phyloP scores from a whole-genome alignment of 2,113 vertebrate species.

The Pseudopipra pipra region DNA sequence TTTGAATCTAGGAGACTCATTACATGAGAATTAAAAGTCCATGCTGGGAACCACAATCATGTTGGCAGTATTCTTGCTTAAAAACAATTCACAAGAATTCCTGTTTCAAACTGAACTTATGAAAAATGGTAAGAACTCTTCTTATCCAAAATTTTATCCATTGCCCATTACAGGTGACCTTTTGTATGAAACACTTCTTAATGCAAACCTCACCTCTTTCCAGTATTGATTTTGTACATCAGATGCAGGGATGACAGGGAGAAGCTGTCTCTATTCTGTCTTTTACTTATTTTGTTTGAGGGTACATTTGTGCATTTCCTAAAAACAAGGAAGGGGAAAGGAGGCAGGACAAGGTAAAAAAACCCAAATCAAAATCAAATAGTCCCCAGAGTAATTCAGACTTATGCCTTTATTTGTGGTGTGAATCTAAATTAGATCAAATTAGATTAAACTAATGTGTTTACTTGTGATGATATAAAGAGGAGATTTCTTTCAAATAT shows the following conservation, averaged over 20 bases:
- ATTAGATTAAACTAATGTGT: not conserved
- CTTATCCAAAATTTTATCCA: not conserved
- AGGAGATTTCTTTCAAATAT: not conserved
- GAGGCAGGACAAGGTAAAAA: not conserved
- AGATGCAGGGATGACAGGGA: not conserved
- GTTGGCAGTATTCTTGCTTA: not conserved
- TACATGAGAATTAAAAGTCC: not conserved
- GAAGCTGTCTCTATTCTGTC: not conserved
- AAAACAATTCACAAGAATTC: not conserved
- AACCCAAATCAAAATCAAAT: not conserved
- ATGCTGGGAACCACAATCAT: not conserved
- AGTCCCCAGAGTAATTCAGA: not conserved
- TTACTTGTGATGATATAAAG: not conserved
- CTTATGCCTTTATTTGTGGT: not conserved
- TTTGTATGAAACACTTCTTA: not conserved
- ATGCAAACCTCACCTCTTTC: not conserved
- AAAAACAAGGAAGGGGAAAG: not conserved
- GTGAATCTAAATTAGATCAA: not conserved
- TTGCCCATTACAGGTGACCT: not conserved
- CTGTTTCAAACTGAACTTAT: not conserved
- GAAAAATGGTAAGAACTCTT: not conserved
- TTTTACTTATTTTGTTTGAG: not conserved
- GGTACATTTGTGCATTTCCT: not conserved
- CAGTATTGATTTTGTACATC: not conserved
- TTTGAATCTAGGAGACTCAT: not conserved